Evolutionary conservation across 2,888 invertebrate species (phyloP).

Genomic region (Lepas anatifera): DNA sequence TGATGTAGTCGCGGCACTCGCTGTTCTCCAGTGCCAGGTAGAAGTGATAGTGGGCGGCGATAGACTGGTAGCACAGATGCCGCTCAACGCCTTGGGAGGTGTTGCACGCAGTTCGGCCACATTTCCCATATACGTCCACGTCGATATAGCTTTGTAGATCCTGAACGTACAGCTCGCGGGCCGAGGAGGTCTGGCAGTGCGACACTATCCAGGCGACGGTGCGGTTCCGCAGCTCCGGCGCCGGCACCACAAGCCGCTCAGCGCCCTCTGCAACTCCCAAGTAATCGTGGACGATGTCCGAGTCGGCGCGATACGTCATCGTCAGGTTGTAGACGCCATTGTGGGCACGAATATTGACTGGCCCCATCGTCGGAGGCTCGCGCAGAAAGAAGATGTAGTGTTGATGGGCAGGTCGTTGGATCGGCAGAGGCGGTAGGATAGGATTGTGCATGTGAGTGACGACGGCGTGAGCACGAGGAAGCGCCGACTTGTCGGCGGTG

Average conservation of each 20-base stretch:
- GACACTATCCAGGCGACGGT: conserved; percentile 3
- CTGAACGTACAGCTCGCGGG: conserved; percentile 4
- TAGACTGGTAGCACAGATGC: background rate
- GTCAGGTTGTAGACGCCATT: conserved; percentile 20
- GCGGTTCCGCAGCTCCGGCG: background rate
- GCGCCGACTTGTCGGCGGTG: conserved; percentile 17
- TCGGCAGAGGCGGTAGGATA: conserved; percentile 21
- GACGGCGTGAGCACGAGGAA: conserved; percentile 24
- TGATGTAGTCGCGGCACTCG: background rate
- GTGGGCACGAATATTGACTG: background rate
- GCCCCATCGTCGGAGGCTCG: conserved; percentile 22
- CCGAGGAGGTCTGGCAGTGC: background rate
- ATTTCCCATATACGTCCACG: background rate
- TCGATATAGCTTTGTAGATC: background rate
- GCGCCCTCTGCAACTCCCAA: conserved; percentile 1
- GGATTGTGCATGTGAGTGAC: conserved; percentile 25
- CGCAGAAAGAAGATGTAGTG: conserved; percentile 25
- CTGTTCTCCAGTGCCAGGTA: conserved; percentile 4
- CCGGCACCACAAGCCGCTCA: background rate
- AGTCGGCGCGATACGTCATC: conserved; percentile 20
- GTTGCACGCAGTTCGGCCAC: background rate
- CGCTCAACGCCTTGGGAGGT: background rate
- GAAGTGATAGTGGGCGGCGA: background rate
- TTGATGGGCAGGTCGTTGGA: conserved; percentile 17
- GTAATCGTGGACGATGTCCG: conserved; percentile 19